Percentiles rank a stretch among this genome's conserved stretches.
phyloP scores from a whole-genome alignment of 2,797 vertebrate genomes.

The Gymnothorax javanicus region DNA sequence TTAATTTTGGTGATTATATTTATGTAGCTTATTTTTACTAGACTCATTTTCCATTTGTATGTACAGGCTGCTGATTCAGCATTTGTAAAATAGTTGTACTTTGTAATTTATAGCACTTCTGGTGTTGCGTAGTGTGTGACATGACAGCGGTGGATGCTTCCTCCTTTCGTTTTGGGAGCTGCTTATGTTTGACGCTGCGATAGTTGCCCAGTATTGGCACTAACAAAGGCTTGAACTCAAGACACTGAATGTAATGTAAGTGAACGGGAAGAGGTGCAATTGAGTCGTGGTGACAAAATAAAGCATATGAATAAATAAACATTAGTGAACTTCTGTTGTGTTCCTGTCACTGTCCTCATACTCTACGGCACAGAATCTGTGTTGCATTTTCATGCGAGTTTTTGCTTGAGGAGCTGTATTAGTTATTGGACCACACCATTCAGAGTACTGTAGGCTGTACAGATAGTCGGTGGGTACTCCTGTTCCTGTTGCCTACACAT shows the following conservation, averaged over 20 bases:
- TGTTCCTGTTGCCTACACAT: background rate
- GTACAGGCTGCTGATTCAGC: background rate
- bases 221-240: background rate
- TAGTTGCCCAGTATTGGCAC: constrained; percentile 21
- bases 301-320: constrained; percentile 19
- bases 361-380: background rate
- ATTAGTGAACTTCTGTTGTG: background rate
- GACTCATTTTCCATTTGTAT: background rate
- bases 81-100: constrained; percentile 20
- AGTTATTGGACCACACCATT: background rate
- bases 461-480: background rate
- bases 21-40: background rate
- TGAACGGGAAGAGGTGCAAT: background rate
- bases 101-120: constrained; percentile 3
- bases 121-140: constrained; percentile 1
- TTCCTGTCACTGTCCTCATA: background rate
- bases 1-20: background rate
- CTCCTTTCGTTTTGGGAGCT: background rate
- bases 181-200: constrained; percentile 14
- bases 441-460: background rate
- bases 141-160: constrained; percentile 18
- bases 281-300: background rate
- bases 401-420: background rate
- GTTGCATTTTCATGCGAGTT: background rate
- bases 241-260: constrained; percentile 20